phyloP scores from a whole-genome alignment of 2,888 invertebrate species.

The Torymus aiolomorphi region DNA sequence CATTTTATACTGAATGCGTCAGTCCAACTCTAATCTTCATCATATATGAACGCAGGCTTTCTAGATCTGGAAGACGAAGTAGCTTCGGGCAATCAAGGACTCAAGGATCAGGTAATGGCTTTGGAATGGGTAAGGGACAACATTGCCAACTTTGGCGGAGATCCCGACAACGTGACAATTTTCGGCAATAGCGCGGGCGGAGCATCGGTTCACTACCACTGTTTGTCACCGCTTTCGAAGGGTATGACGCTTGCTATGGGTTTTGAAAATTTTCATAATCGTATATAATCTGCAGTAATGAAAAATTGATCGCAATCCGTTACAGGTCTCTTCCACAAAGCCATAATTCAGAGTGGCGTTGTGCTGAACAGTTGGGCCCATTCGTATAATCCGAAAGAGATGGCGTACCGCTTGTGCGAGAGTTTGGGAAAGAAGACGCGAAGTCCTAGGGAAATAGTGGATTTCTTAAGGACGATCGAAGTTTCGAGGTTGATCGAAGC shows the following conservation, averaged over 20 bases:
- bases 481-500: slow-evolving; percentile 56
- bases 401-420: slow-evolving; percentile 61
- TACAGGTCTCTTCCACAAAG: slow-evolving; percentile 70
- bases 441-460: slow-evolving; percentile 63
- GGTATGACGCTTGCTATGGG: slow-evolving; percentile 49
- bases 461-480: slow-evolving; percentile 66
- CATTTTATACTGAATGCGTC: too few species aligned
- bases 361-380: slow-evolving; percentile 63
- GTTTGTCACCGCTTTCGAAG: slow-evolving; percentile 58
- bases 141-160: slow-evolving; percentile 63
- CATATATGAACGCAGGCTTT: slow-evolving; percentile 54
- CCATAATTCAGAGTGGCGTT: slow-evolving; percentile 68
- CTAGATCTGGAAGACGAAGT: slow-evolving; percentile 60
- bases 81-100: slow-evolving; percentile 64
- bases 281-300: not conserved
- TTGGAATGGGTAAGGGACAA: slow-evolving; percentile 63
- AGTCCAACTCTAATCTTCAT: not conserved
- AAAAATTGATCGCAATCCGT: not conserved
- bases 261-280: too few species aligned
- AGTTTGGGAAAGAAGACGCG: slow-evolving; percentile 61
- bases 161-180: slow-evolving; percentile 64
- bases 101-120: slow-evolving; percentile 65
- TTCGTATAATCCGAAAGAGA: slow-evolving; percentile 51
- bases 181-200: slow-evolving; percentile 65
- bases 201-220: slow-evolving; percentile 61